phyloP scores from a whole-genome alignment of 2,113 vertebrate species.

The Myanophis thanlyinensis region DNA sequence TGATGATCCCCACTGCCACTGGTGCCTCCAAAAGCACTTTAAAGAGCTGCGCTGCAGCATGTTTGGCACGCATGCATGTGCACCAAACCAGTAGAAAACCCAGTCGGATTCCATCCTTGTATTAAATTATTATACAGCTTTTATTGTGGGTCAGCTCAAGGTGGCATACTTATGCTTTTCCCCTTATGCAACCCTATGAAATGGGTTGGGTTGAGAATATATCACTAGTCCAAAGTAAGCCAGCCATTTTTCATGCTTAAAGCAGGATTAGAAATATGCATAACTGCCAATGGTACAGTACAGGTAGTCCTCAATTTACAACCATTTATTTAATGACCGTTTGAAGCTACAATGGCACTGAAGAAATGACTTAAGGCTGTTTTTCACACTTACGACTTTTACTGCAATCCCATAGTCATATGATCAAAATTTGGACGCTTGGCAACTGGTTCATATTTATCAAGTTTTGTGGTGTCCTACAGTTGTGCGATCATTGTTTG shows the following conservation, averaged over 20 bases:
- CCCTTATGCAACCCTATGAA: background rate
- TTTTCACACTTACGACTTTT: background rate
- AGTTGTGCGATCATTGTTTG: background rate
- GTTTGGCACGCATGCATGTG: too few species aligned
- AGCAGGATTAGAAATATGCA: background rate
- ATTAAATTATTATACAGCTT: background rate
- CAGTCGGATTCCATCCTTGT: too few species aligned
- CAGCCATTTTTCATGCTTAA: background rate
- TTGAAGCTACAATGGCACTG: background rate
- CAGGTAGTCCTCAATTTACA: background rate
- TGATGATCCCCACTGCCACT: too few species aligned
- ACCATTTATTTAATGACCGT: background rate
- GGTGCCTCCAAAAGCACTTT: too few species aligned
- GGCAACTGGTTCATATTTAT: background rate
- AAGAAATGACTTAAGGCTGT: background rate
- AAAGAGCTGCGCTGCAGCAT: too few species aligned
- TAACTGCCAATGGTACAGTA: background rate
- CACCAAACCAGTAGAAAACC: too few species aligned
- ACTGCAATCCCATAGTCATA: background rate
- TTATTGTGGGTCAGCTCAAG: background rate
- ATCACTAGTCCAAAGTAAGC: background rate
- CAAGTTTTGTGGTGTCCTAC: background rate
- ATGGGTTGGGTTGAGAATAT: background rate
- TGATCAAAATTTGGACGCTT: background rate
- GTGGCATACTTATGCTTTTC: background rate